Evolutionary conservation across 2,888 invertebrate species (phyloP), one percentile per base, ranked within the genome.

Genomic region (Timema cristinae): DNA sequence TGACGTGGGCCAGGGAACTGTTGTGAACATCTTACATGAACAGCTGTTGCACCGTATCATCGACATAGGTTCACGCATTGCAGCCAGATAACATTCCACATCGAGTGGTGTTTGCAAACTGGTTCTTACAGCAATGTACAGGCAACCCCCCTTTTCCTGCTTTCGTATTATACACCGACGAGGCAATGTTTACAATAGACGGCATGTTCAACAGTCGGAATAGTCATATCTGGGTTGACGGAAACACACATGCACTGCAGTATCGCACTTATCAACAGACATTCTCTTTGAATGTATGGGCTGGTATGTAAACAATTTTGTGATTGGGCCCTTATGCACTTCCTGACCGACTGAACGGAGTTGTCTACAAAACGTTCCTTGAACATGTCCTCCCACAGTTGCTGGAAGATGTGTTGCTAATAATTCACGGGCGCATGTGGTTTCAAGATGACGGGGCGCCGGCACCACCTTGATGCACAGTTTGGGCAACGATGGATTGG

Each of bases 261-360:
- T 32, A 49, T n/a, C 2, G 7, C 48, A 2, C 11, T 67, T 67
- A 67, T 8, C 67, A 67, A 67, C 67, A 49, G 50, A 11, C 49
- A 49, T 67, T 67, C 15, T 0, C 67, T 49, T 13, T 61, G 67
- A 67, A 67, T 67, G 67, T 67, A 67, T 67, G 16, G 7, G n/a
- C 67, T 50, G 48, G 49, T 13, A 50, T 2, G 50, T 50, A 10
- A 49, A 50, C 16, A 0, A 67, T 50, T 49, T 10, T 13, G 67
- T 67, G 49, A 50, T 67, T 50, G 67, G 67, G 50, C n/a, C n/a
- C 50, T 50, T 50, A 67, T 67, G 48, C 2, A 49, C 49, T 32
- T 32, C 32, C 32, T 4, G 32, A 32, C 32, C 1, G 32, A 32
- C 32, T 32, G 32, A 32, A 32, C 50, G 50, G 49, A 67, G 50